A percentile compares a stretch with the other conserved stretches of the same genome.
phyloP scores from a whole-genome alignment of 2,113 vertebrate species.

The Clinocottus analis region DNA sequence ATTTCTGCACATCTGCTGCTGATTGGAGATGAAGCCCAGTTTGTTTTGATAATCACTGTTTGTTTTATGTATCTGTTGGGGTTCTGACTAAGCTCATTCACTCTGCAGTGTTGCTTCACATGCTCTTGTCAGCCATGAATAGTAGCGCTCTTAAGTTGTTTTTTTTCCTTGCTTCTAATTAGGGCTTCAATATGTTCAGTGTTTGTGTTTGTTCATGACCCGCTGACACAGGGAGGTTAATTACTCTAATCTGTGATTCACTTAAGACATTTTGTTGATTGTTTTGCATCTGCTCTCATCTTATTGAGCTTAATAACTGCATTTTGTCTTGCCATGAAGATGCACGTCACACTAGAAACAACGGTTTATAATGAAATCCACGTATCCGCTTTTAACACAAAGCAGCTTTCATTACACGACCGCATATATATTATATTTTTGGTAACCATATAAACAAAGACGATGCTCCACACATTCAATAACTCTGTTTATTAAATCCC shows the following conservation, averaged over 20 bases:
- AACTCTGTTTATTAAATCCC: not conserved
- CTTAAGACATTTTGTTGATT: not conserved
- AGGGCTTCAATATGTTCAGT: constrained; percentile 9
- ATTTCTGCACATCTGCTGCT: constrained; percentile 65
- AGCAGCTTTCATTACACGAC: not conserved
- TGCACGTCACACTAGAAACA: constrained; percentile 10
- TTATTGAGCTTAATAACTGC: not conserved
- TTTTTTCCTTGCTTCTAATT: constrained; percentile 12
- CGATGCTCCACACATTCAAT: not conserved
- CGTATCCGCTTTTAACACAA: not conserved
- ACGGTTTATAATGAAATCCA: not conserved
- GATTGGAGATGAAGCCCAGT: constrained; percentile 47
- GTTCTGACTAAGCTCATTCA: constrained; percentile 39
- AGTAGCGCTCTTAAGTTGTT: not conserved
- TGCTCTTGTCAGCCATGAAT: constrained; percentile 6
- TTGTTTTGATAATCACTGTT: constrained; percentile 68
- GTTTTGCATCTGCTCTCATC: constrained; percentile 10
- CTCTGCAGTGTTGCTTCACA: not conserved
- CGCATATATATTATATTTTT: not conserved
- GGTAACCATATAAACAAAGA: not conserved
- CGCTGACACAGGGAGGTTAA: not conserved
- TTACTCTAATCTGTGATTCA: constrained; percentile 19
- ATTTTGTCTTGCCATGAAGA: not conserved
- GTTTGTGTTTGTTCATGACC: constrained; percentile 24
- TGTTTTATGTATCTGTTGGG: constrained; percentile 49